Percentiles rank a stretch among this genome's conserved stretches.
These are phyloP conservation scores for Keiferia lycopersicella DNA, from an alignment of 2,888 invertebrate species.

Conservation along the genomic window DNA sequence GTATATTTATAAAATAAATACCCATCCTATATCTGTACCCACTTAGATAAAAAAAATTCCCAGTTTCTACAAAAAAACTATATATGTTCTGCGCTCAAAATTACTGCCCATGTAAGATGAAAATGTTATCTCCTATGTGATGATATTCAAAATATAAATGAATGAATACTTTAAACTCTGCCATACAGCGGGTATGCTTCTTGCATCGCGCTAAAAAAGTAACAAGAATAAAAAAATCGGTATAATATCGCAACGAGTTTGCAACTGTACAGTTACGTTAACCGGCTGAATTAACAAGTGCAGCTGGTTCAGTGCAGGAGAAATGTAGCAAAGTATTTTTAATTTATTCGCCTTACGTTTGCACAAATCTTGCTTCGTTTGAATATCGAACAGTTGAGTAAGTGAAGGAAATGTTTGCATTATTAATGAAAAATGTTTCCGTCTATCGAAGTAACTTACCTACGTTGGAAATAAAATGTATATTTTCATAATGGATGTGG, in stretches of 20 bases:
- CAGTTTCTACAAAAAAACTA: no score
- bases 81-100: no score
- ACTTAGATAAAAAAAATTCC: no score
- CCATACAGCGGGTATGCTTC: not conserved
- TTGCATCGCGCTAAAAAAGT: constrained; percentile 15
- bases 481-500: not conserved
- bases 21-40: no score
- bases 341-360: not conserved
- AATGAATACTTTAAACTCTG: not conserved
- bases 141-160: no score
- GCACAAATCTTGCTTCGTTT: not conserved
- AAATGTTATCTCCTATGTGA: not conserved
- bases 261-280: constrained; percentile 20
- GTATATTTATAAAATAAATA: no score
- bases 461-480: not conserved
- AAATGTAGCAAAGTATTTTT: not conserved
- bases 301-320: not conserved
- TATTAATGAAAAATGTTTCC: constrained; percentile 11
- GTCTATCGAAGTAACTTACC: not conserved
- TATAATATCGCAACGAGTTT: constrained; percentile 21
- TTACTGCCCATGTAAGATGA: no score
- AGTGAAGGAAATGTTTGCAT: constrained; percentile 9
- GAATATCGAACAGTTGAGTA: constrained; percentile 5
- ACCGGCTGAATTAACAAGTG: constrained; percentile 17
- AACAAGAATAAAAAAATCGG: constrained; percentile 19